Conservation (phyloP, 2,888 invertebrate species). For the Cantharis nigra region DNA sequence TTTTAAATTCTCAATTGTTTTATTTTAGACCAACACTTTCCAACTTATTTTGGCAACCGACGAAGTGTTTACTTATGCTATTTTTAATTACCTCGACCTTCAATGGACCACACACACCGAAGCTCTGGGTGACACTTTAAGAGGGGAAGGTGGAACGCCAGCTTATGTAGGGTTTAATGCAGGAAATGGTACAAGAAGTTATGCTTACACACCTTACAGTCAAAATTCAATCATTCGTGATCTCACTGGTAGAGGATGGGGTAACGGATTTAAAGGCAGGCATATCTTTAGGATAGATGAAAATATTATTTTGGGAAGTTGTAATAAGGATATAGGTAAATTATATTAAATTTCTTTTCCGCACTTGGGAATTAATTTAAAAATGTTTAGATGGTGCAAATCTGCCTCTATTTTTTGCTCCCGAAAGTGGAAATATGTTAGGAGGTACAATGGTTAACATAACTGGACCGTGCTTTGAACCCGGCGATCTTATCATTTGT, state of each 20-base stretch:
- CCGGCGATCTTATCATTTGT: constrained; percentile 76
- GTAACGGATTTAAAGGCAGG: constrained; percentile 84
- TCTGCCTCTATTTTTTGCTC: constrained; percentile 84
- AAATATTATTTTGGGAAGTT: constrained; percentile 89
- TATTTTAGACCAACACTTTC: constrained; percentile 85
- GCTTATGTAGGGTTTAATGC: constrained; percentile 96
- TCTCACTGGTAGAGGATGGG: constrained; percentile 83
- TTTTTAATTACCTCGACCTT: constrained; percentile 91
- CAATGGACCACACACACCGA: constrained; percentile 92
- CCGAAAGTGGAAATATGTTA: constrained; percentile 96
- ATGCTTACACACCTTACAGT: constrained; percentile 88
- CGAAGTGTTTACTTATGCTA: constrained; percentile 91
- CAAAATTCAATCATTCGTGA: constrained; percentile 84
- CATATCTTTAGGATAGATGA: constrained; percentile 96
- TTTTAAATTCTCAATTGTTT: background rate
- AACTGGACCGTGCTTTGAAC: constrained; percentile 91
- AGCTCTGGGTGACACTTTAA: constrained; percentile 86
- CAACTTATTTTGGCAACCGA: constrained; percentile 93
- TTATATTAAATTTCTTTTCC: constrained; percentile 11
- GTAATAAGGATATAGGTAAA: constrained; percentile 86
- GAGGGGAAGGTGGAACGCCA: constrained; percentile 84
- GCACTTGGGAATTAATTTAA: background rate
- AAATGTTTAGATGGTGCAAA: constrained; percentile 73
- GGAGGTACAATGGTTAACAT: constrained; percentile 96
- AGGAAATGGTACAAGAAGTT: constrained; percentile 89